Evolutionary conservation across 2,888 invertebrate species (phyloP), one percentile per base, ranked within the genome.

Genomic region (Anoplius nigerrimus): DNA sequence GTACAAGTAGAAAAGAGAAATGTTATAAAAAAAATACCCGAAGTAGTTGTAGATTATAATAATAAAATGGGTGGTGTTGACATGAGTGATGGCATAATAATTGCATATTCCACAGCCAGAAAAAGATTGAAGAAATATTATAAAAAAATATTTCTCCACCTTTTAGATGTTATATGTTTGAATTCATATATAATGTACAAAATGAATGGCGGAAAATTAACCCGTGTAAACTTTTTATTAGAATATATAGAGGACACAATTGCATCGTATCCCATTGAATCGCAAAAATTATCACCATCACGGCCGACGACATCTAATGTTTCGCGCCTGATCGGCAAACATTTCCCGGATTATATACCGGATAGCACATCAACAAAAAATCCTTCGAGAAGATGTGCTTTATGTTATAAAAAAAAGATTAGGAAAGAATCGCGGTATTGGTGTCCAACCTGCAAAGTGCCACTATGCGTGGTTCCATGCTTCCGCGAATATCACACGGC

Each of bases 111-210:
- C 3, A 61, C 61, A 5, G 52, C 43, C 13, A 20, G 57, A 21
- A 61, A 48, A 55, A 43, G 51, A 20, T 27, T 64, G 18, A 54
- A 43, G 51, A 22, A 64, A 48, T 63, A 58, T 13, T 48, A 64
- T n/a, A 64, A 51, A 13, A 66, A 55, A 43, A 55, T 55, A 51
- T 66, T 62, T 5, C 62, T 68, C 22, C 63, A 63, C 59, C 53
- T 63, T 55, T 56, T 66, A 0, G 42, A 66, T 34, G 43, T 65
- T 20, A 58, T 48, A 52, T 5, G 58, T 43, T 65, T 55, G 21
- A 62, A 66, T 43, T 42, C 52, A 61, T 52, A 48, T 62, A 46
- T 27, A 6, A 27, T 66, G 46, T 60, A 66, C 16, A 66, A 60
- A 3, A 60, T 15, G 16, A 24, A 27, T n/a, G 42, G 42, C n/a